Evolutionary conservation across 2,888 invertebrate species (phyloP).

Genomic region (Salticus scenicus): DNA sequence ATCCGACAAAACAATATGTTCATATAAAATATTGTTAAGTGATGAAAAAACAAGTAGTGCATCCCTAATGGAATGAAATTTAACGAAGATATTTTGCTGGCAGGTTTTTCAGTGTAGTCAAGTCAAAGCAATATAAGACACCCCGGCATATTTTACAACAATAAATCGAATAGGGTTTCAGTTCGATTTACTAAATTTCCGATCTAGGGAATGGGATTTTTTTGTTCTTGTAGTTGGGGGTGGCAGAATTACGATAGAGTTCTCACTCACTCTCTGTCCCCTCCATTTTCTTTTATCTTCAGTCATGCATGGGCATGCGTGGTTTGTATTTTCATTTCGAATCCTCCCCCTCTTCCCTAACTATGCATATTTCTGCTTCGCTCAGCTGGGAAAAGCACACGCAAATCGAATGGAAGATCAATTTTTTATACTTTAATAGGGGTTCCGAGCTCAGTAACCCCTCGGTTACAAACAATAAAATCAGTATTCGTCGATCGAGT

Average conservation of each 20-base stretch:
- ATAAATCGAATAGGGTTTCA: neutral
- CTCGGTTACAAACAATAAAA: neutral
- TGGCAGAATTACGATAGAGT: neutral
- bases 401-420: conserved; percentile 25
- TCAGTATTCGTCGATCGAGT: neutral
- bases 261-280: neutral
- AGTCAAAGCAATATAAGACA: no score
- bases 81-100: no score
- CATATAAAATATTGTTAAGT: no score
- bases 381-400: conserved; percentile 22
- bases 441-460: conserved; percentile 9
- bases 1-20: no score
- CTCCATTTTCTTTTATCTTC: no score
- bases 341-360: neutral
- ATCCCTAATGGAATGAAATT: no score
- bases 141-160: no score
- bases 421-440: conserved; percentile 31
- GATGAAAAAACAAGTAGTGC: no score
- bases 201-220: neutral
- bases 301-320: conserved; percentile 15
- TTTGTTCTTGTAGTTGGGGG: neutral
- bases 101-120: no score
- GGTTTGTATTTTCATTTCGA: conserved; percentile 21
- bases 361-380: conserved; percentile 27
- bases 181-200: neutral